These are phyloP conservation scores for Goniozus legneri DNA, from an alignment of 1,140 invertebrate genomes.

Conservation along the genomic window DNA sequence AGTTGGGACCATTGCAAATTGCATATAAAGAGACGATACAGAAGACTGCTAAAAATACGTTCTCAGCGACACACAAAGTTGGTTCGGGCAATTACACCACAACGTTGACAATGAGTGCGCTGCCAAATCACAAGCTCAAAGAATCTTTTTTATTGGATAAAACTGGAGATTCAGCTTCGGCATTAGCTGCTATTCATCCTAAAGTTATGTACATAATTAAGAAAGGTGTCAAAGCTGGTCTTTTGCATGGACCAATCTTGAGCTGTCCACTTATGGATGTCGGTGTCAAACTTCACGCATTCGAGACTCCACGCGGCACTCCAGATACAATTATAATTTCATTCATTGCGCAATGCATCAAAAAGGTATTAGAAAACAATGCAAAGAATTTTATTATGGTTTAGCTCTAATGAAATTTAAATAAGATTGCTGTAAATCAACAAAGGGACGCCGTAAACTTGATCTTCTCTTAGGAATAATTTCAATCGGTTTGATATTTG, in stretches of 20 bases:
- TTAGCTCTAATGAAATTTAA: too few species aligned
- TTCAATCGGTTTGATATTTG: too few species aligned
- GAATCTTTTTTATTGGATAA: conserved; percentile 60
- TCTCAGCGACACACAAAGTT: conserved; percentile 65
- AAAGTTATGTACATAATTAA: conserved; percentile 60
- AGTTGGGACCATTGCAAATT: conserved; percentile 92
- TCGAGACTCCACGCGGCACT: conserved; percentile 68
- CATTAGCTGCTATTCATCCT: conserved; percentile 61
- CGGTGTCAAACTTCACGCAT: conserved; percentile 72
- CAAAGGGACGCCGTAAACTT: too few species aligned
- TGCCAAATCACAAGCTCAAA: conserved; percentile 43
- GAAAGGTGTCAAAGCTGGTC: conserved; percentile 62
- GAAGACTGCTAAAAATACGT: conserved; percentile 52
- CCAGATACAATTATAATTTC: conserved; percentile 76
- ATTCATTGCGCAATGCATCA: conserved; percentile 72
- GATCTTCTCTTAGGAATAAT: neutral
- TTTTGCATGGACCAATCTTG: conserved; percentile 69
- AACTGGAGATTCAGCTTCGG: conserved; percentile 61
- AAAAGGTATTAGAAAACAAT: conserved; percentile 68
- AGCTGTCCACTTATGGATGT: conserved; percentile 70
- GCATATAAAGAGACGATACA: conserved; percentile 82
- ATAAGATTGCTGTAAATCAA: too few species aligned
- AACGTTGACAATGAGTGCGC: conserved; percentile 59
- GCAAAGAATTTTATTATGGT: neutral
- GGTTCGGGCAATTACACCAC: conserved; percentile 58